These are phyloP conservation scores for Notechis scutatus DNA, from an alignment of 2,113 vertebrate species.

Conservation along the genomic window DNA sequence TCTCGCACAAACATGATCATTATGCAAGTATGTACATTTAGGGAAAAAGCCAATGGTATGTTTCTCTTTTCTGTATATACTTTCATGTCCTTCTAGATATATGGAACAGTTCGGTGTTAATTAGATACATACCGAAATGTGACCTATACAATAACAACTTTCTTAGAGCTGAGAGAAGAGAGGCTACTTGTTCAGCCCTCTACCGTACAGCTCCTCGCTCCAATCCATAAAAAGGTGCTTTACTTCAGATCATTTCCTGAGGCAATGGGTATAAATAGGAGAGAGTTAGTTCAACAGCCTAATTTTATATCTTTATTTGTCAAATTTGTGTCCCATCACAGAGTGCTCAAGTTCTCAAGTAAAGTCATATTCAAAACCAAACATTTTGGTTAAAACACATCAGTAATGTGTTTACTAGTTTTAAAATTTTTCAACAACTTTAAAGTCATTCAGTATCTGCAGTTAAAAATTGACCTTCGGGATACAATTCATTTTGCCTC, in stretches of 20 bases:
- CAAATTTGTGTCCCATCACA: not conserved
- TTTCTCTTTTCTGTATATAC: not conserved
- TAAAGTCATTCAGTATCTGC: not conserved
- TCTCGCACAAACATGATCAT: not conserved
- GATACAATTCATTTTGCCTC: not conserved
- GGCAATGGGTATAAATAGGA: not conserved
- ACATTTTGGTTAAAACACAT: not conserved
- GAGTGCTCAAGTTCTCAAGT: not conserved
- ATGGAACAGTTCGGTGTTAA: not conserved
- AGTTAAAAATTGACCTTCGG: not conserved
- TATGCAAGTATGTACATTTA: not conserved
- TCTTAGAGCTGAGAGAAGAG: not conserved
- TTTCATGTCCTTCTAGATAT: not conserved
- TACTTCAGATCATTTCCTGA: not conserved
- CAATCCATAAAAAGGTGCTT: not conserved
- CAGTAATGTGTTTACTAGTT: not conserved
- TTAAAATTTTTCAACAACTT: not conserved
- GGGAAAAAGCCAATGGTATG: not conserved
- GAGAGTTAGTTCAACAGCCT: not conserved
- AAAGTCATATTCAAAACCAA: not conserved
- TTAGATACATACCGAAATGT: not conserved
- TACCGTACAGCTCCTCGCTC: not conserved
- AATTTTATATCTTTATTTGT: not conserved
- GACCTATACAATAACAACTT: not conserved
- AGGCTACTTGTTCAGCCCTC: not conserved